These are phyloP conservation scores for Drosophila mimetica DNA, from an alignment of 2,888 invertebrate species.

Conservation along the genomic window DNA sequence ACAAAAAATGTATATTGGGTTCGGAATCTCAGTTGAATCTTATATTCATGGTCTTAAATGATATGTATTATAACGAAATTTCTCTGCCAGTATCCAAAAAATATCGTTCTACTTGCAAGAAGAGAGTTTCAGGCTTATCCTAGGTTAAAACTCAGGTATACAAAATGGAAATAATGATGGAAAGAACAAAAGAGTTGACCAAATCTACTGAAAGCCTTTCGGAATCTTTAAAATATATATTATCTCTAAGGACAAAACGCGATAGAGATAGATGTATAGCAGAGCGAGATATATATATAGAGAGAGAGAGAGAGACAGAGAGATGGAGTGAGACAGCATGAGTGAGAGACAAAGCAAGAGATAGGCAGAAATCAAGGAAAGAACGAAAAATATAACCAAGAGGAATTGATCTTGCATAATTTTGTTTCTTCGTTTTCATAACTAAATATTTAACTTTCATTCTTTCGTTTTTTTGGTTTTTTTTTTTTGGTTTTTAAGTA, in stretches of 20 bases:
- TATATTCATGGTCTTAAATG: neutral
- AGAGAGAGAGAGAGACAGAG: slow-evolving; percentile 24
- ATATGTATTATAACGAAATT: neutral
- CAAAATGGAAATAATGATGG: slow-evolving; percentile 12
- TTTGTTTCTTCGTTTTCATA: slow-evolving; percentile 36
- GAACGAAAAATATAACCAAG: slow-evolving; percentile 26
- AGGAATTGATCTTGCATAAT: slow-evolving; percentile 41
- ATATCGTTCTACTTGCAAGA: neutral
- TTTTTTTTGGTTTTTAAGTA: slow-evolving; percentile 16
- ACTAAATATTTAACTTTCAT: slow-evolving; percentile 56
- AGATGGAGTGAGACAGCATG: slow-evolving; percentile 35
- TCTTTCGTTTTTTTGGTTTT: slow-evolving; percentile 25
- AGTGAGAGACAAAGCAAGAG: slow-evolving; percentile 43
- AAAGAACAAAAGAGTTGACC: neutral
- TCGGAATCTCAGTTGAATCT: too few species aligned
- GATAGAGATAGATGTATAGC: slow-evolving; percentile 25
- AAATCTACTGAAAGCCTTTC: slow-evolving; percentile 7
- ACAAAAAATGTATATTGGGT: neutral
- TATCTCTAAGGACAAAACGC: slow-evolving; percentile 1
- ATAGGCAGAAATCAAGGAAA: slow-evolving; percentile 48
- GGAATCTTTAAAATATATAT: slow-evolving; percentile 11
- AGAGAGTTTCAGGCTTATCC: neutral
- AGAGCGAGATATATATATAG: too few species aligned
- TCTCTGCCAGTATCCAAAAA: slow-evolving; percentile 7
- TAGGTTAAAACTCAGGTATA: slow-evolving; percentile 1